Percentiles rank a stretch among this genome's conserved stretches.
Evolutionary conservation across 2,113 vertebrate genomes (phyloP).

Genomic region (Indri indri): DNA sequence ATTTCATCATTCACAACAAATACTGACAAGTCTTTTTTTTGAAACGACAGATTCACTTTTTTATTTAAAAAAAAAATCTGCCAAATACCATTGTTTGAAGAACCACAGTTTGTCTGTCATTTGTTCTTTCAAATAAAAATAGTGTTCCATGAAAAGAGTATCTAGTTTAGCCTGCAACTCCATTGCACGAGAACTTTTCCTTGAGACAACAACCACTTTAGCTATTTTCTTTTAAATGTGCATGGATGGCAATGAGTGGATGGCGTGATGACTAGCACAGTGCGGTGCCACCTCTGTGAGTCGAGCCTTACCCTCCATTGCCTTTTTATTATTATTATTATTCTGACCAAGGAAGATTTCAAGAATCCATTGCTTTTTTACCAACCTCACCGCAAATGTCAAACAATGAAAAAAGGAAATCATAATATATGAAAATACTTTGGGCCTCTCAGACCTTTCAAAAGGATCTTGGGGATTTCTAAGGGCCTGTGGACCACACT

Average conservation of each 20-base stretch:
- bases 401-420: neutral
- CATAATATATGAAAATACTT: neutral
- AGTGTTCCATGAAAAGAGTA: neutral
- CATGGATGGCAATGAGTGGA: neutral
- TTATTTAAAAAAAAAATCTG: neutral
- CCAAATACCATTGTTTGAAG: constrained; percentile 8
- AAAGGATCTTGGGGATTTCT: neutral
- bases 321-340: neutral
- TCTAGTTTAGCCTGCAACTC: neutral
- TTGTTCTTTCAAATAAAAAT: constrained; percentile 37
- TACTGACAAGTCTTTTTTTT: neutral
- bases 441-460: neutral
- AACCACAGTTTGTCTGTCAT: constrained; percentile 14
- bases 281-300: neutral
- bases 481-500: neutral
- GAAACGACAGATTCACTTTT: constrained; percentile 25
- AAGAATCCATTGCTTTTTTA: neutral
- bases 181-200: neutral
- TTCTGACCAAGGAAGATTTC: no score
- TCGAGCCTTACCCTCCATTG: accelerated
- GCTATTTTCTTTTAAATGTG: neutral
- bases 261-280: accelerated
- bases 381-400: neutral
- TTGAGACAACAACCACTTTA: neutral
- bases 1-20: constrained; percentile 13